phyloP scores from a whole-genome alignment of 1,140 invertebrate genomes.

The Microplitis mediator region DNA sequence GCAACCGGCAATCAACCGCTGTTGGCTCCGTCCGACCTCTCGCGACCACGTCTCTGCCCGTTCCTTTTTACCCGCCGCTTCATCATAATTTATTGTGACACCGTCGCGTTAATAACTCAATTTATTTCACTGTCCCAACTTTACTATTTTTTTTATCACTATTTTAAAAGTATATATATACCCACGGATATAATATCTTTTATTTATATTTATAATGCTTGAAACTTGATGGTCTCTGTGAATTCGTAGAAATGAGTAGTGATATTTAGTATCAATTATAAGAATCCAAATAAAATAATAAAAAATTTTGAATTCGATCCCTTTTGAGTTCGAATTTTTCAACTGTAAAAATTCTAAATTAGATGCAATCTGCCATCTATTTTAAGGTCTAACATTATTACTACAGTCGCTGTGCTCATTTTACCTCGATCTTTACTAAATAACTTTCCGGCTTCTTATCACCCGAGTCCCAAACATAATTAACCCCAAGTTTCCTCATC shows the following conservation, averaged over 20 bases:
- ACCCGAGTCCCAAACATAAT: constrained; percentile 27
- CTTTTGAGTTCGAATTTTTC: no score
- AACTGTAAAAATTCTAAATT: no score
- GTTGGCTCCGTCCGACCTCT: constrained; percentile 61
- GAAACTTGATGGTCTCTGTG: no score
- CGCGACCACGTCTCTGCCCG: constrained; percentile 53
- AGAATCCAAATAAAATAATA: no score
- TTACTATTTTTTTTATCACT: constrained; percentile 12
- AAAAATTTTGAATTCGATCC: no score
- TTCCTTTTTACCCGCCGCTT: constrained; percentile 60
- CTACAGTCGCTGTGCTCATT: no score
- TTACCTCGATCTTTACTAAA: constrained; percentile 26
- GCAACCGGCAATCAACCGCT: constrained; percentile 61
- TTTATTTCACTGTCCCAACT: constrained; percentile 57
- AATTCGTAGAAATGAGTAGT: no score
- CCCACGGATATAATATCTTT: no score
- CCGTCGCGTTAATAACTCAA: constrained; percentile 64
- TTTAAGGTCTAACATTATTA: no score
- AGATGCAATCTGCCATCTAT: no score
- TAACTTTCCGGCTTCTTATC: constrained; percentile 46
- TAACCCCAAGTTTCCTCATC: constrained; percentile 50
- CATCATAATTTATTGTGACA: constrained; percentile 64
- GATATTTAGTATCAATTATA: no score
- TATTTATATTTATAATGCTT: no score
- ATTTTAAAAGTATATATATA: neutral